Base-by-base conservation (phyloP, 2,113 vertebrate species). In the Pitta sordida region DNA sequence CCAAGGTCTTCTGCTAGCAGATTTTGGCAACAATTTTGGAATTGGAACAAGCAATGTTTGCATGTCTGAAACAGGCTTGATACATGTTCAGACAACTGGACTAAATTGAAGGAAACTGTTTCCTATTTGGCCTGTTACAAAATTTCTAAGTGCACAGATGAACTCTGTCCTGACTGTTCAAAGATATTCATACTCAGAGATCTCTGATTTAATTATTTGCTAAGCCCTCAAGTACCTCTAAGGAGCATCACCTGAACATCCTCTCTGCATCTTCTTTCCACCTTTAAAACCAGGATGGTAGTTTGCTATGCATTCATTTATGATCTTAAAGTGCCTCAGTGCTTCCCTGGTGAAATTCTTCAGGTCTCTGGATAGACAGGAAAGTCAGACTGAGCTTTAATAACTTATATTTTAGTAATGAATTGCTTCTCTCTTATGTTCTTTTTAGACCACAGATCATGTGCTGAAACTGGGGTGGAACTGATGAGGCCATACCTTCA, bases 401-500 rank as follows among this genome's bases (percentile, higher is more conserved):
- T 32, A 65, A n/a, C 18, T 62, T n/a, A 27, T 37, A 21, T 4
- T 71, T 78, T 46, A 88, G 56, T 96, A 44, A 76, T 87, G 3
- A 78, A n/a, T 86, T 84, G 16, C 13, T 83, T 76, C 1, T 62
- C 27, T 71, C 60, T 85, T 13, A 43, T 34, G 83, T 92, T 95
- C 84, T 93, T 85, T 95, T 88, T 90, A 99, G 99, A 99, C 95
- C 99, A 99, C 96, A 99, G 99, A 94, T 99, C 99, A 4, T 99
- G 99, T 98, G 99, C 99, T 91, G 99, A 99, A 97, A 99, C 99
- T 11, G 99, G 99, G 18, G 98, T 99, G 90, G 99, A 99, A 95
- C 98, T 99, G 92, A 99, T 99, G 99, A 98, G 99, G 84, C 99
- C 99, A 7, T 99, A 98, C 95, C 98, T 99, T 65, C 99, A 99